Conservation (phyloP, 2,888 invertebrate species). For the Nebria salina region DNA sequence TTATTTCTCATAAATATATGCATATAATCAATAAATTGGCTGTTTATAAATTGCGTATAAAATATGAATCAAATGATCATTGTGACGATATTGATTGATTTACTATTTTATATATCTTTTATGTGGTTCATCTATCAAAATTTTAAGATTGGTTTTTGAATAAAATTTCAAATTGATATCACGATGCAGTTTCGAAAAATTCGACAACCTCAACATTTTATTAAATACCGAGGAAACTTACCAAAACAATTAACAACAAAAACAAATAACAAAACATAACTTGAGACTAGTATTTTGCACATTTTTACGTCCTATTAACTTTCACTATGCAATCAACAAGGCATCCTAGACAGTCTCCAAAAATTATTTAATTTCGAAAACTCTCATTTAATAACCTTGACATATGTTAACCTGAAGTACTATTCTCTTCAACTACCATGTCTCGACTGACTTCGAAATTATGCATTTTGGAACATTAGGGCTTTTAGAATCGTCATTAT, state of each 20-base stretch:
- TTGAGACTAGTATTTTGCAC: background rate
- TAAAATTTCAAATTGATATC: too few relatives aligned
- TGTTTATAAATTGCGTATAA: too few relatives aligned
- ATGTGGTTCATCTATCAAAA: too few relatives aligned
- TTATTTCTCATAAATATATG: too few relatives aligned
- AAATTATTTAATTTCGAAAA: background rate
- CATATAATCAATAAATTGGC: too few relatives aligned
- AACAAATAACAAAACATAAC: background rate
- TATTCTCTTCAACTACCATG: background rate
- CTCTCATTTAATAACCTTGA: background rate
- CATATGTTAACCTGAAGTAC: background rate
- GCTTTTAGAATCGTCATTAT: background rate
- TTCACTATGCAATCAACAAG: background rate
- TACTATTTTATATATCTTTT: too few relatives aligned
- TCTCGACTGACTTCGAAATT: background rate
- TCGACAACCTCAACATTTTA: too few relatives aligned
- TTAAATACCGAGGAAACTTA: background rate
- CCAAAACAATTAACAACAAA: background rate
- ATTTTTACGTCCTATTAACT: background rate
- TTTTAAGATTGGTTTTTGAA: too few relatives aligned
- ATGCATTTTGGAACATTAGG: background rate
- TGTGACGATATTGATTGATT: too few relatives aligned
- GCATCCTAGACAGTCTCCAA: background rate
- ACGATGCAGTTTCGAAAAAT: too few relatives aligned
- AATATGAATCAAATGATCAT: too few relatives aligned